Percentiles rank a stretch among this genome's conserved stretches.
Evolutionary conservation across 2,888 invertebrate species (phyloP).

Genomic region (Parnassius apollo): DNA sequence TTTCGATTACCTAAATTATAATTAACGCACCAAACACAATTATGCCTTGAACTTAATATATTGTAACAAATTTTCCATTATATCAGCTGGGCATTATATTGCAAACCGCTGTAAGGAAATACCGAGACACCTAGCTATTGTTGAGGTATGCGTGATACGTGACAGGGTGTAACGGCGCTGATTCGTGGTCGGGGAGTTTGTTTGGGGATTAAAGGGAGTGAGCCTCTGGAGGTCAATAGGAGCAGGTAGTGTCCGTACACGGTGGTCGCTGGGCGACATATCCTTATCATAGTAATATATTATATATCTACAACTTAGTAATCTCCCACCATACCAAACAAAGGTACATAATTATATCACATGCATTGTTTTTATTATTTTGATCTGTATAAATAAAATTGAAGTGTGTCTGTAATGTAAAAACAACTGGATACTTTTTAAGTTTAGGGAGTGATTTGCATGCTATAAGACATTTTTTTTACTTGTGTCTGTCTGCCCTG

Average conservation of each 20-base stretch:
- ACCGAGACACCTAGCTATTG: conserved; percentile 29
- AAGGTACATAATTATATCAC: background rate
- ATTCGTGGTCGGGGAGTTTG: conserved; percentile 62
- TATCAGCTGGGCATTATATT: conserved; percentile 18
- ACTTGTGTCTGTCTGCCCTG: too few species aligned
- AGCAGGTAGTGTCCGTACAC: conserved; percentile 59
- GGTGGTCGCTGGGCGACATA: conserved; percentile 32
- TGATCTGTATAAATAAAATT: too few species aligned
- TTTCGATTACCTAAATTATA: background rate
- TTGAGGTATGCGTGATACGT: conserved; percentile 33
- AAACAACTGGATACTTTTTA: too few species aligned
- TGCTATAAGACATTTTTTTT: too few species aligned
- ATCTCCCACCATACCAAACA: background rate
- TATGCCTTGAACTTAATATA: conserved; percentile 16
- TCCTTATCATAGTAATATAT: conserved; percentile 10
- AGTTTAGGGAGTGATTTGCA: too few species aligned
- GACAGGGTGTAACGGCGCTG: conserved; percentile 53
- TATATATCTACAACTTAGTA: background rate
- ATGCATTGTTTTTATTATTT: too few species aligned
- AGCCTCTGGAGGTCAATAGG: conserved; percentile 62
- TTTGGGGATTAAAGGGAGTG: conserved; percentile 59
- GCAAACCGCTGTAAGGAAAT: conserved; percentile 27
- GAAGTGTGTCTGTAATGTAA: too few species aligned
- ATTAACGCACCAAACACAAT: background rate
- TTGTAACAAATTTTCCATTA: conserved; percentile 20